phyloP scores from a whole-genome alignment of 1,140 invertebrate genomes.

The Glomeris maerens region DNA sequence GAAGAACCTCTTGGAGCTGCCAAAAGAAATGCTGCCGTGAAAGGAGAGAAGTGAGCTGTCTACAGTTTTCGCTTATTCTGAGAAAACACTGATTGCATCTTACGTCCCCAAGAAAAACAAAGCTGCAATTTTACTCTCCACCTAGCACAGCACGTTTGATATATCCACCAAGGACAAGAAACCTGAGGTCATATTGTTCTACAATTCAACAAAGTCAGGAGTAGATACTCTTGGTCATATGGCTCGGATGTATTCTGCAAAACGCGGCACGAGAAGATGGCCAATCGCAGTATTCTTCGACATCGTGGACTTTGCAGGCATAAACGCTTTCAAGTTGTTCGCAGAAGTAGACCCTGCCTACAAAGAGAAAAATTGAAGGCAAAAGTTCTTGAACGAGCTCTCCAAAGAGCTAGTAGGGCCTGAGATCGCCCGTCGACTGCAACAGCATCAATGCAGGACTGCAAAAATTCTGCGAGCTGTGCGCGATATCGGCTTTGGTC shows the following conservation, averaged over 20 bases:
- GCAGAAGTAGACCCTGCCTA: not conserved
- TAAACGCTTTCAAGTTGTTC: constrained; percentile 1
- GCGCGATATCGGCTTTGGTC: too few species aligned
- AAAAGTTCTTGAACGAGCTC: not conserved
- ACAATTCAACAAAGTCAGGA: constrained; percentile 18
- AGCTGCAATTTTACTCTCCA: constrained; percentile 13
- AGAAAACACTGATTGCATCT: constrained; percentile 15
- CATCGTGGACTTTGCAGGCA: constrained; percentile 13
- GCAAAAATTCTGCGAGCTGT: too few species aligned
- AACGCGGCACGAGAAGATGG: constrained; percentile 13
- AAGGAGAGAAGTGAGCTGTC: too few species aligned
- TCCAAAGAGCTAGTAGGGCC: not conserved
- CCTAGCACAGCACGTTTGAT: constrained; percentile 10
- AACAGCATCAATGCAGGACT: too few species aligned
- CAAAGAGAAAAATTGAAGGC: not conserved
- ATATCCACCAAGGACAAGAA: constrained; percentile 13
- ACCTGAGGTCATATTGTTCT: constrained; percentile 18
- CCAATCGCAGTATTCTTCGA: constrained; percentile 16
- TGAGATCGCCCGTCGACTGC: not conserved
- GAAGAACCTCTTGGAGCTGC: too few species aligned
- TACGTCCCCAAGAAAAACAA: constrained; percentile 16
- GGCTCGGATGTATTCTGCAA: constrained; percentile 9
- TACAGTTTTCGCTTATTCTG: constrained; percentile 10
- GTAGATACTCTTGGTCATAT: constrained; percentile 18
- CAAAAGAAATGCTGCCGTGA: too few species aligned